phyloP scores from a whole-genome alignment of 2,797 vertebrate genomes.

The Arctocebus calabarensis region DNA sequence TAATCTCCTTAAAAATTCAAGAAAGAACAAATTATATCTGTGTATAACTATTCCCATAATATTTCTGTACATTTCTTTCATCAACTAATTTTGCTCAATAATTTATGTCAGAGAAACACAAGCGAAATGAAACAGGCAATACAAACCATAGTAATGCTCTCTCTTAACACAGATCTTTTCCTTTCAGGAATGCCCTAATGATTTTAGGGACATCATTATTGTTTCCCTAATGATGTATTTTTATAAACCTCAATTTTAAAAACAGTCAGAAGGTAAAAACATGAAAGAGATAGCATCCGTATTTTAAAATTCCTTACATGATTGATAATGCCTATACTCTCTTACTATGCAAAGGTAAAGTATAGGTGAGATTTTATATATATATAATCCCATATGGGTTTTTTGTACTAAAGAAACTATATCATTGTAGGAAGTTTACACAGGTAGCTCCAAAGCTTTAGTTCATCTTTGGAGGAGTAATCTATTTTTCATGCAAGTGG shows the following conservation, averaged over 20 bases:
- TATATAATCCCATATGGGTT: background rate
- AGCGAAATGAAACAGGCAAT: conserved; percentile 62
- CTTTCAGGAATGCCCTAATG: conserved; percentile 16
- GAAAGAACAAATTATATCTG: background rate
- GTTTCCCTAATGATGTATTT: background rate
- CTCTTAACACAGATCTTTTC: conserved; percentile 17
- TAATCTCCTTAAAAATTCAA: conserved; percentile 41
- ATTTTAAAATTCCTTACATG: conserved; percentile 35
- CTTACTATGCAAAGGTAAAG: conserved; percentile 54
- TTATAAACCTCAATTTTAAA: conserved; percentile 57
- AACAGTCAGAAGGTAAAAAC: conserved; percentile 26
- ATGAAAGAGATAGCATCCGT: background rate
- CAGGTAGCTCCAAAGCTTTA: conserved; percentile 53
- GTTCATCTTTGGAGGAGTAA: conserved; percentile 57
- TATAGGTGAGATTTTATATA: background rate
- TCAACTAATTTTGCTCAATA: conserved; percentile 37
- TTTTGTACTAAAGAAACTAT: conserved; percentile 35
- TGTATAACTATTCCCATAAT: background rate
- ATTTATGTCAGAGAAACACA: conserved; percentile 28
- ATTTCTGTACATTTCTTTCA: conserved; percentile 34
- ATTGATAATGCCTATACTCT: background rate
- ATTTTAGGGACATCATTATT: conserved; percentile 48
- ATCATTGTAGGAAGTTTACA: conserved; percentile 43
- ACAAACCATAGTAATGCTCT: background rate
- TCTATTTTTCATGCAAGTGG: conserved; percentile 32